These are phyloP conservation scores for Nomada flava DNA, from an alignment of 2,888 invertebrate genomes.

Conservation along the genomic window DNA sequence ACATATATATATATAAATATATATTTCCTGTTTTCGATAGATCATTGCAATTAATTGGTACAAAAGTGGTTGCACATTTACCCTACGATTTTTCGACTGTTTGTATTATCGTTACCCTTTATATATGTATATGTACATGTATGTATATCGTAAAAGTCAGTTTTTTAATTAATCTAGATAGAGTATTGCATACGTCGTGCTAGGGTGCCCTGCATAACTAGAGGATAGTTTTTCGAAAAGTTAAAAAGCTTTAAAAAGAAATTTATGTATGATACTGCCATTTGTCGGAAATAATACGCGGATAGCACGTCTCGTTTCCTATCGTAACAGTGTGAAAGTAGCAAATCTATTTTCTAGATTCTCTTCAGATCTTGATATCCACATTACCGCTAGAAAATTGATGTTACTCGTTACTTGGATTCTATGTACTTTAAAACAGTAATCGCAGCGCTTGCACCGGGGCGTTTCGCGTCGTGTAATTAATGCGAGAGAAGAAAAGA, in stretches of 20 bases:
- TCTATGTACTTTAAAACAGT: slow-evolving; percentile 42
- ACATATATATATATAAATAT: neutral
- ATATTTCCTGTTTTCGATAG: slow-evolving; percentile 40
- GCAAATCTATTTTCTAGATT: slow-evolving; percentile 58
- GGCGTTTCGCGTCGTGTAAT: slow-evolving; percentile 3
- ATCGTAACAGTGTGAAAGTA: slow-evolving; percentile 50
- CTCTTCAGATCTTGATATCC: slow-evolving; percentile 41
- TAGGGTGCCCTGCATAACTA: slow-evolving; percentile 46
- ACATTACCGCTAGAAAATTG: slow-evolving; percentile 30
- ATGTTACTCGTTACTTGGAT: slow-evolving; percentile 60
- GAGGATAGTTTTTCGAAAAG: slow-evolving; percentile 35
- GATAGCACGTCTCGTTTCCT: slow-evolving; percentile 39
- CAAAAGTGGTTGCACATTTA: slow-evolving; percentile 44
- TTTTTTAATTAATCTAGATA: slow-evolving; percentile 40
- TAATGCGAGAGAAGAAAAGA: neutral
- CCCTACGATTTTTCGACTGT: slow-evolving; percentile 26
- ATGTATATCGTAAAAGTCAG: slow-evolving; percentile 32
- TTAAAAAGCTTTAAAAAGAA: slow-evolving; percentile 46
- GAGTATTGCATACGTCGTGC: slow-evolving; percentile 22
- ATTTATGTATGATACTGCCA: slow-evolving; percentile 52
- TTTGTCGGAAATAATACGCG: slow-evolving; percentile 38
- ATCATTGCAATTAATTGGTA: slow-evolving; percentile 32
- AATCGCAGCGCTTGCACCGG: slow-evolving; percentile 2
- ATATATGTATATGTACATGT: slow-evolving; percentile 31
- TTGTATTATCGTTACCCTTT: slow-evolving; percentile 38